Conservation (phyloP, 2,888 invertebrate species). For the Darwinula stevensoni region DNA sequence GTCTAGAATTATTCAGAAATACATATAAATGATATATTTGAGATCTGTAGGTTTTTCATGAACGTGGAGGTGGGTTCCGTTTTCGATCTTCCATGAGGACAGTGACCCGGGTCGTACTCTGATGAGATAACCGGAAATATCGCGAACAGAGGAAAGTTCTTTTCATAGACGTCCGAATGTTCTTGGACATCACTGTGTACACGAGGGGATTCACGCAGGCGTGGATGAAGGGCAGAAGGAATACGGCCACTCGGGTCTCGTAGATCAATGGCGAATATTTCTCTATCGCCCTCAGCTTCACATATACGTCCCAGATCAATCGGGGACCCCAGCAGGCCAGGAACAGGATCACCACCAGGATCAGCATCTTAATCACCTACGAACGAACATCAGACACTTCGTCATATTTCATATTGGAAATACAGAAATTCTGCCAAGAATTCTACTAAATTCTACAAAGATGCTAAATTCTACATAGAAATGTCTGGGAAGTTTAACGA, state of each 20-base stretch:
- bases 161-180: slow-evolving; percentile 11
- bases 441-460: neutral
- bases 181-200: slow-evolving; percentile 14
- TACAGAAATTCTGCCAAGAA: neutral
- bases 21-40: no score
- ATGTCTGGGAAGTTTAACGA: neutral
- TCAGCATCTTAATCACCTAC: slow-evolving; percentile 24
- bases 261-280: slow-evolving; percentile 8
- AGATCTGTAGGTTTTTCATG: no score
- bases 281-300: slow-evolving; percentile 12
- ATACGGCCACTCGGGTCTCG: slow-evolving; percentile 9
- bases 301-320: slow-evolving; percentile 17
- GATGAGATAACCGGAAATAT: no score
- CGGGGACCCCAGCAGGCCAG: slow-evolving; percentile 22
- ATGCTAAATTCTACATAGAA: neutral
- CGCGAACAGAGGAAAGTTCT: no score
- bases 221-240: slow-evolving; percentile 12
- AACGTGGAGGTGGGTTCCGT: no score
- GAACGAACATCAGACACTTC: slow-evolving; percentile 8
- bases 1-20: no score
- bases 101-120: no score
- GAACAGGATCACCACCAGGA: slow-evolving; percentile 20
- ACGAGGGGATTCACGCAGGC: slow-evolving; percentile 13
- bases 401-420: slow-evolving; percentile 3
- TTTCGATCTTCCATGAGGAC: no score